Evolutionary conservation across 2,113 vertebrate genomes (phyloP).

Genomic region (Silurus meridionalis): DNA sequence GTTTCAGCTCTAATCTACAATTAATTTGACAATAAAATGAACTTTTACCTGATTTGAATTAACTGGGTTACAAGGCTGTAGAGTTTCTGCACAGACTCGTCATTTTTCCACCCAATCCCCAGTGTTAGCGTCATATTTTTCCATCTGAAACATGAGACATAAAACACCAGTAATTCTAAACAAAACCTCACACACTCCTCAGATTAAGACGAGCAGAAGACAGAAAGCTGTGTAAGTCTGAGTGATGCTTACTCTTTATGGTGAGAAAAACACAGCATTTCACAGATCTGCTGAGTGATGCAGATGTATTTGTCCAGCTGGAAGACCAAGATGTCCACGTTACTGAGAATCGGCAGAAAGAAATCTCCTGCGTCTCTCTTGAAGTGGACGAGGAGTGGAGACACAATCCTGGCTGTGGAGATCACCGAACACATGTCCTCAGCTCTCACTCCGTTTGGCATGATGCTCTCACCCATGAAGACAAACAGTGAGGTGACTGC

Average conservation of each 20-base stretch:
- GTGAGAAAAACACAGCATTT: constrained; percentile 29
- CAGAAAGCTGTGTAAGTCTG: too few species aligned
- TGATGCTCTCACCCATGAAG: constrained; percentile 54
- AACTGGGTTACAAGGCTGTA: constrained; percentile 48
- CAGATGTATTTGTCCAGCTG: constrained; percentile 66
- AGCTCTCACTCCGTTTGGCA: constrained; percentile 45
- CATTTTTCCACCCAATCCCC: constrained; percentile 42
- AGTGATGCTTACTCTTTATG: too few species aligned
- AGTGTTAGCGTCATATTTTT: not conserved
- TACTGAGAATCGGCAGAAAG: constrained; percentile 62
- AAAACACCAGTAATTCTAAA: not conserved
- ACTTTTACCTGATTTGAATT: constrained; percentile 50
- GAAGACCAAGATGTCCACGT: constrained; percentile 61
- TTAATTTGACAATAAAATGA: too few species aligned
- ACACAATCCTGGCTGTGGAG: constrained; percentile 44
- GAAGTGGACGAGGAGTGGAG: constrained; percentile 64
- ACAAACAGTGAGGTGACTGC: constrained; percentile 66
- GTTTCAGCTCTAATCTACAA: too few species aligned
- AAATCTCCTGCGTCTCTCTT: constrained; percentile 60
- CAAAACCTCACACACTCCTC: too few species aligned
- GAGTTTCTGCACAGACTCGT: constrained; percentile 47
- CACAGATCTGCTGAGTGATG: constrained; percentile 57
- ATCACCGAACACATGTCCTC: constrained; percentile 54
- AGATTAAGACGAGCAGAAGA: too few species aligned
- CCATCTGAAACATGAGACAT: constrained; percentile 16